Conservation (phyloP, 2,113 vertebrate genomes). For the Cettia cetti region DNA sequence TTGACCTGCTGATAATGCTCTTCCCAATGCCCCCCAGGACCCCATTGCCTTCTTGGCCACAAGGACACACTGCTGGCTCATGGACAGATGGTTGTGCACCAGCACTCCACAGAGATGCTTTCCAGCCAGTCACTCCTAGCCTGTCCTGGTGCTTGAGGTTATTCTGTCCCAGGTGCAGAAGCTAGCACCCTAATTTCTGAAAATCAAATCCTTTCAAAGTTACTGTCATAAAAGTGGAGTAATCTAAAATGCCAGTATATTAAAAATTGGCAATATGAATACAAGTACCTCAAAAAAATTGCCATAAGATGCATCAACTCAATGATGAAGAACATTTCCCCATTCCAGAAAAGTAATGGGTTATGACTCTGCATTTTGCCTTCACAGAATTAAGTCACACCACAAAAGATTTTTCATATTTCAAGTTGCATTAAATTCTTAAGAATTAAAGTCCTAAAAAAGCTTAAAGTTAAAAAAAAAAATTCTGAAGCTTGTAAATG, state of each 20-base stretch:
- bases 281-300: background rate
- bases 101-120: background rate
- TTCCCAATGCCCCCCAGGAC: background rate
- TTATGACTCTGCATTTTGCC: background rate
- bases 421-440: background rate
- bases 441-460: background rate
- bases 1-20: rapidly evolving
- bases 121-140: background rate
- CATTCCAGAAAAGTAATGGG: background rate
- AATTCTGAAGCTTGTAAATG: background rate
- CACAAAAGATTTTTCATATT: background rate
- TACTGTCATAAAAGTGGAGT: background rate
- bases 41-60: rapidly evolving
- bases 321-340: background rate
- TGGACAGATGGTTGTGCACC: rapidly evolving
- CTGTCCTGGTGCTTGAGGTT: background rate
- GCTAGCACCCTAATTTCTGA: background rate
- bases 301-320: background rate
- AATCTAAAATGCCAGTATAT: background rate
- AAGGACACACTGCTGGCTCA: background rate
- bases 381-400: background rate
- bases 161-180: background rate
- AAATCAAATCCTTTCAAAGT: background rate
- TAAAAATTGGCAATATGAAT: background rate
- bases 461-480: background rate